Base-by-base conservation (phyloP, 2,888 invertebrate genomes). In the Chrysolina haemoptera region DNA sequence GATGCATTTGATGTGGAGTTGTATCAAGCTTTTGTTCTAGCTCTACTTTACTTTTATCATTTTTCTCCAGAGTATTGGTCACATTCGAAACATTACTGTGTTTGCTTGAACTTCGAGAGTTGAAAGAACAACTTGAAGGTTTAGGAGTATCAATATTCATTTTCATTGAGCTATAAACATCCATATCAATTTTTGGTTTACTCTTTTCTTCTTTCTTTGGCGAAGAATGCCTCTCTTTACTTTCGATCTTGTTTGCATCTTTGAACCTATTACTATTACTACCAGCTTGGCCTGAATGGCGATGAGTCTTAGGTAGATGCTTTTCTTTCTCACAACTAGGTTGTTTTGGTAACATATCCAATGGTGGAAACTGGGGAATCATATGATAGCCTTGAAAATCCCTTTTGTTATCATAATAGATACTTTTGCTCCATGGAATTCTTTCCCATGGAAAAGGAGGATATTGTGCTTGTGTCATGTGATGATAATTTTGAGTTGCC, bases 391-490 rank as follows among this genome's bases (percentile, higher is more conserved):
- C 81, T 64, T 85, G 83, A 74, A 86, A 87, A 27, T 87, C 86
- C n/a, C 74, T 78, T 75, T 86, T 86, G 0, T 85, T 89, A 79
- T 93, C 93, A 84, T 92, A 87, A 81, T 91, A 92, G 41, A 86
- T 80, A 74, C 89, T 90, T 79, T 91, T 91, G 68, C 91, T 90
- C 91, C 91, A 91, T 0, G 90, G 89, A 68, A 91, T 83, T 27
- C 90, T 84, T 78, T 91, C 91, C 91, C 91, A 91, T 35, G 87
- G 90, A 83, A 93, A 92, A 90, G 92, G 92, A 81, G 91, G 91
- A 80, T 93, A 93, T 82, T 93, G 93, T 10, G 86, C 85, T 67
- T 84, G 85, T 62, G 80, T 80, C 63, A 92, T 90, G 82, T 92
- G 92, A 82, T 93, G 93, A 82, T 93, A 93, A 1, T 83, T 83